Conservation (phyloP, 1,140 invertebrate species). For the Xylocopa sonorina region DNA sequence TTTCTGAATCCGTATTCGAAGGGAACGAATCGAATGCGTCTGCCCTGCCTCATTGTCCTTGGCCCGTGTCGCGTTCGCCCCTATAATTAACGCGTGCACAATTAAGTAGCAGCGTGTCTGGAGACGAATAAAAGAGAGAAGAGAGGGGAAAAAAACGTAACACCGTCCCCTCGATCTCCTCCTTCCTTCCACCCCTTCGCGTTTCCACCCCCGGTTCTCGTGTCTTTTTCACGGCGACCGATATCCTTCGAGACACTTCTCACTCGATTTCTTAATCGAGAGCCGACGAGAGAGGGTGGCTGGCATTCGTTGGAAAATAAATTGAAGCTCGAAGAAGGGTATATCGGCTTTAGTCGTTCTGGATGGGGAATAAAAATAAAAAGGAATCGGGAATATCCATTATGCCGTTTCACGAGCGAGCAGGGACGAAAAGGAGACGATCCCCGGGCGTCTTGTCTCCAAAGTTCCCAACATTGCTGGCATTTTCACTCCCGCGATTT, state of each 20-base stretch:
- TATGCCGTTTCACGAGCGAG: constrained; percentile 12
- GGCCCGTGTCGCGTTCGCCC: constrained; percentile 13
- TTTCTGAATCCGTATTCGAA: constrained; percentile 25
- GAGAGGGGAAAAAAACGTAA: neutral
- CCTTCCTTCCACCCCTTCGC: neutral
- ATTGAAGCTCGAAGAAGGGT: neutral
- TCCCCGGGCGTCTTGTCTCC: constrained; percentile 10
- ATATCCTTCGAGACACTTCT: neutral
- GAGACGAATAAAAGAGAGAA: neutral
- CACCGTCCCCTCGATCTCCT: neutral
- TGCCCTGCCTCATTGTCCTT: constrained; percentile 31
- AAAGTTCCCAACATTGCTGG: constrained; percentile 34
- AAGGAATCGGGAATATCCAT: constrained; percentile 32
- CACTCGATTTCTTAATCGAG: constrained; percentile 17
- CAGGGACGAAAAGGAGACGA: neutral
- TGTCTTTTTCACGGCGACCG: neutral
- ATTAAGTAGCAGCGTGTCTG: constrained; percentile 33
- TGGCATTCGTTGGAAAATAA: neutral
- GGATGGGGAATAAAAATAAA: neutral
- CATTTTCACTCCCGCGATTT: constrained; percentile 47
- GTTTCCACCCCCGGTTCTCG: too few species aligned
- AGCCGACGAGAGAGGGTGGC: too few species aligned
- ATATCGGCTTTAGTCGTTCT: neutral
- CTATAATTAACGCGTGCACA: constrained; percentile 46
- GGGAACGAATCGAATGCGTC: constrained; percentile 44